phyloP scores from a whole-genome alignment of 2,888 invertebrate genomes.

The Drosophila fulvimacula region DNA sequence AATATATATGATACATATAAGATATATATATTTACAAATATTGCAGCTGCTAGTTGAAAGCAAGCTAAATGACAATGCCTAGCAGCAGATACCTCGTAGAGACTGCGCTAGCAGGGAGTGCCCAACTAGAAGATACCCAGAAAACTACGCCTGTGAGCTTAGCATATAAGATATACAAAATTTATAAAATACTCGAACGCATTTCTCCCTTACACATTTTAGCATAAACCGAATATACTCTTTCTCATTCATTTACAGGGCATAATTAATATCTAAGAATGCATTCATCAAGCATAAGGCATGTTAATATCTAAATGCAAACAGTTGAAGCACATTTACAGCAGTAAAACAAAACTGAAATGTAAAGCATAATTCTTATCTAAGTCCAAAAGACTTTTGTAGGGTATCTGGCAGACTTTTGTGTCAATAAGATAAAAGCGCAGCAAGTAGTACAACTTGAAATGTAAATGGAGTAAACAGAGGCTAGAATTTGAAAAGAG shows the following conservation, averaged over 20 bases:
- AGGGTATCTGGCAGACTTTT: slow-evolving; percentile 11
- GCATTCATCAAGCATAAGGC: slow-evolving; percentile 24
- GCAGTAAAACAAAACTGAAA: slow-evolving; percentile 34
- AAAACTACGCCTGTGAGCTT: too few species aligned
- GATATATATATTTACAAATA: slow-evolving; percentile 12
- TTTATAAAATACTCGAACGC: too few species aligned
- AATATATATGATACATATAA: background rate
- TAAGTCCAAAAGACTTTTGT: slow-evolving; percentile 11
- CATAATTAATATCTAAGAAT: slow-evolving; percentile 25
- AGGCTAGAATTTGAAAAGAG: background rate
- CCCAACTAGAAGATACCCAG: background rate
- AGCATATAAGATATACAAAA: too few species aligned
- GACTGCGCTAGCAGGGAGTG: background rate
- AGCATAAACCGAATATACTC: too few species aligned
- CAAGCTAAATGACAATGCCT: background rate
- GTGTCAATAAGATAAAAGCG: slow-evolving; percentile 56
- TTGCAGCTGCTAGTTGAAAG: slow-evolving; percentile 1
- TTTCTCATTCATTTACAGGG: background rate
- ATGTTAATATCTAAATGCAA: slow-evolving; percentile 47
- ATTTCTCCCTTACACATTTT: too few species aligned
- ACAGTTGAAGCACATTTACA: slow-evolving; percentile 38
- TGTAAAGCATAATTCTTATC: slow-evolving; percentile 51
- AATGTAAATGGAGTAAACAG: slow-evolving; percentile 10
- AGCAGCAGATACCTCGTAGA: background rate
- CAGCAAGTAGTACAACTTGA: slow-evolving; percentile 38